A percentile compares a stretch with the other conserved stretches of the same genome.
Conservation (phyloP, 2,888 invertebrate species). For the Scotopteryx bipunctaria region DNA sequence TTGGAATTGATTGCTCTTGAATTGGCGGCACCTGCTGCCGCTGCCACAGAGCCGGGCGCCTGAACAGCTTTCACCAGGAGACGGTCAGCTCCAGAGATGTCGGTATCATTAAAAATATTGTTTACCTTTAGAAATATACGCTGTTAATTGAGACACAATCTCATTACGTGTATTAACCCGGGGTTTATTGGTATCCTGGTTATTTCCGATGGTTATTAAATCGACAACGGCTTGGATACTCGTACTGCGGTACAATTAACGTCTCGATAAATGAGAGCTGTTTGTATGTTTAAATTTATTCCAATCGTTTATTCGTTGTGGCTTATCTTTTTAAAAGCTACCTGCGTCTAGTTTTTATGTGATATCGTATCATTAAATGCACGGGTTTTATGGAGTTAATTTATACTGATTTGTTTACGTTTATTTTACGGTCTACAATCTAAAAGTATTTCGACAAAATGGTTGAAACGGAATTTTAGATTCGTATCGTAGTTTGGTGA, state of each 20-base stretch:
- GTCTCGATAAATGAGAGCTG: conserved; percentile 13
- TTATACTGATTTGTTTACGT: no score
- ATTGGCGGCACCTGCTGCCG: no score
- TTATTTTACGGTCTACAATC: no score
- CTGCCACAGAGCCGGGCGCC: background rate
- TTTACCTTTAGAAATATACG: background rate
- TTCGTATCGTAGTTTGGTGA: no score
- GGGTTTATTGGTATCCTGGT: background rate
- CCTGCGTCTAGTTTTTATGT: conserved; percentile 6
- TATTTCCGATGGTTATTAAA: background rate
- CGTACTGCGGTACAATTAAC: conserved; percentile 14
- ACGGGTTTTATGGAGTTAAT: background rate
- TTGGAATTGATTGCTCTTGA: background rate
- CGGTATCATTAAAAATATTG: background rate
- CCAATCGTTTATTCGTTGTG: conserved; percentile 7
- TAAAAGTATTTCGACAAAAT: no score
- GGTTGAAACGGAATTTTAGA: no score
- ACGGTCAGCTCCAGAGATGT: conserved; percentile 4
- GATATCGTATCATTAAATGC: background rate
- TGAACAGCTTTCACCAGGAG: conserved; percentile 15
- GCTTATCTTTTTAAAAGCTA: conserved; percentile 8
- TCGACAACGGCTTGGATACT: background rate
- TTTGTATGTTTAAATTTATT: conserved; percentile 12
- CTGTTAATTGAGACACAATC: conserved; percentile 15
- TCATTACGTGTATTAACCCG: background rate